These are phyloP conservation scores for Agelastica alni DNA, from an alignment of 2,888 invertebrate genomes.

Conservation along the genomic window DNA sequence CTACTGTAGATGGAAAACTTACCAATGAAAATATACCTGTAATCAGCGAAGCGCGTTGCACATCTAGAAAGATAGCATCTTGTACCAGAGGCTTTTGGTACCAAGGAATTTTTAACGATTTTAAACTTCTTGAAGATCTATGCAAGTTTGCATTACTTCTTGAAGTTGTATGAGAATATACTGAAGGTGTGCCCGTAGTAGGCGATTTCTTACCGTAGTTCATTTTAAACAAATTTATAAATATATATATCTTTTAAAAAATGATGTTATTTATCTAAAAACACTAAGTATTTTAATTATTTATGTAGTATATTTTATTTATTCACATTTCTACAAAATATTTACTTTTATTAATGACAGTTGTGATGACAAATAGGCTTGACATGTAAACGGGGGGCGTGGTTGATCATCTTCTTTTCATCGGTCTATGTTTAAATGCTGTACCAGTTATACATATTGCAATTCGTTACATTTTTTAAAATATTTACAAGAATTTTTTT, in stretches of 20 bases:
- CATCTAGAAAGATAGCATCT: constrained; percentile 79
- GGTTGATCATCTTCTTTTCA: too few relatives aligned
- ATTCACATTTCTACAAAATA: constrained; percentile 19
- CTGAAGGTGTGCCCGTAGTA: constrained; percentile 84
- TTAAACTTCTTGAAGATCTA: constrained; percentile 77
- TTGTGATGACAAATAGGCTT: constrained; percentile 25
- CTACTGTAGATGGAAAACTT: too few relatives aligned
- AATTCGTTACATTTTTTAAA: too few relatives aligned
- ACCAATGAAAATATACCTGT: constrained; percentile 81
- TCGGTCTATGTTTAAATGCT: too few relatives aligned
- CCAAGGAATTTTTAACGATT: constrained; percentile 82
- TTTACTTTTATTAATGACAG: constrained; percentile 8
- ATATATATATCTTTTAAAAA: constrained; percentile 1
- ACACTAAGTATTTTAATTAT: too few relatives aligned
- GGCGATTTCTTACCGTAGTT: constrained; percentile 82
- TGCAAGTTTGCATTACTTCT: constrained; percentile 77
- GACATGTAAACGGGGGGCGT: constrained; percentile 41
- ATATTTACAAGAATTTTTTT: too few relatives aligned
- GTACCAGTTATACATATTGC: too few relatives aligned
- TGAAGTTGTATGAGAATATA: constrained; percentile 83
- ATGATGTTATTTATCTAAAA: too few relatives aligned
- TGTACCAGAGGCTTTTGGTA: constrained; percentile 83
- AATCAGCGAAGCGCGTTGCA: constrained; percentile 81
- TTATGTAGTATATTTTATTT: too few relatives aligned
- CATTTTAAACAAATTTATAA: constrained; percentile 47